Evolutionary conservation across 2,888 invertebrate species (phyloP).

Genomic region (Harpagoxenus sublaevis): DNA sequence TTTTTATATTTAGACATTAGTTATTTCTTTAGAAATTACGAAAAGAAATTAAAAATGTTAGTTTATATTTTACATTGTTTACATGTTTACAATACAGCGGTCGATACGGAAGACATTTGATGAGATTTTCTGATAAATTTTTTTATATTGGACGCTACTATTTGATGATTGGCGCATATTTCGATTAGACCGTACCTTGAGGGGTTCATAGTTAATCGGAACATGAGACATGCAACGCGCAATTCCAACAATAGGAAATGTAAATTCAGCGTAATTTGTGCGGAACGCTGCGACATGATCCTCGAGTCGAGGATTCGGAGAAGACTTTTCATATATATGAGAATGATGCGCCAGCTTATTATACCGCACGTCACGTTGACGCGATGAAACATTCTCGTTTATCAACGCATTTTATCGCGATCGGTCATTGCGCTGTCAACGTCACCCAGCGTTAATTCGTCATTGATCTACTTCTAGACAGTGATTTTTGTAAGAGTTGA

Average conservation of each 20-base stretch:
- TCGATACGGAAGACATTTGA: not conserved
- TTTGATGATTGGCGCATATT: not conserved
- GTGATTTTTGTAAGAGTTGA: conserved; percentile 55
- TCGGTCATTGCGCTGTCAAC: conserved; percentile 58
- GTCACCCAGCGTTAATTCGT: conserved; percentile 50
- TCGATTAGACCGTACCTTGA: not conserved
- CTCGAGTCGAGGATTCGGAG: not conserved
- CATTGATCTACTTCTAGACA: conserved; percentile 62
- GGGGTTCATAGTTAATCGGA: not conserved
- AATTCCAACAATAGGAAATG: conserved; percentile 7
- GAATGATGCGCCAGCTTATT: conserved; percentile 52
- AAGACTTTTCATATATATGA: conserved; percentile 60
- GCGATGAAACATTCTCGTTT: conserved; percentile 51
- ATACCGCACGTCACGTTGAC: conserved; percentile 1
- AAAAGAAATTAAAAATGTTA: not conserved
- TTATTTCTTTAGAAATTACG: not conserved
- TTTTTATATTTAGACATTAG: too few species aligned
- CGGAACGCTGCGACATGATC: conserved; percentile 41
- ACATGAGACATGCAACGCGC: not conserved
- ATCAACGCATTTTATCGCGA: conserved; percentile 51
- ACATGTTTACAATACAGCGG: not conserved
- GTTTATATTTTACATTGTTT: not conserved
- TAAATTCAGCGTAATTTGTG: conserved; percentile 14
- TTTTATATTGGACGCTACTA: not conserved
- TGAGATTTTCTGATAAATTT: not conserved